Conservation (phyloP, 1,140 invertebrate genomes). For the Aporrectodea caliginosa region DNA sequence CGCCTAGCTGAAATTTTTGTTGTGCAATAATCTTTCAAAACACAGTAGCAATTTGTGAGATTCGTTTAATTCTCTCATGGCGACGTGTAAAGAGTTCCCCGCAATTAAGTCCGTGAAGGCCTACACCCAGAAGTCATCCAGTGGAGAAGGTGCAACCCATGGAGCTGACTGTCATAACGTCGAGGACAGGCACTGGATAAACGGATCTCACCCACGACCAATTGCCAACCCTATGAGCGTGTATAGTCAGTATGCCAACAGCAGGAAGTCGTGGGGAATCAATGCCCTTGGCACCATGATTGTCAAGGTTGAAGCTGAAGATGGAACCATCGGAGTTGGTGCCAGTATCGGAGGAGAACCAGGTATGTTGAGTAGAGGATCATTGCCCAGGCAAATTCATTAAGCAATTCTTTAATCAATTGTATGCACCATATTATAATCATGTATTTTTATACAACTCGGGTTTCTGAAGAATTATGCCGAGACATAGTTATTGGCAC, state of each 20-base stretch:
- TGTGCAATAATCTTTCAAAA: not conserved
- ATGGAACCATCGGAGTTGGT: slow-evolving; percentile 45
- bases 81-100: not conserved
- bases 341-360: slow-evolving; percentile 48
- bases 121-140: not conserved
- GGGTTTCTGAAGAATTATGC: too few species aligned
- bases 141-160: slow-evolving; percentile 19
- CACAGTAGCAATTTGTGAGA: too few species aligned
- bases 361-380: slow-evolving; percentile 29
- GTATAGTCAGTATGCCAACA: slow-evolving; percentile 42
- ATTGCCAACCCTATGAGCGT: slow-evolving; percentile 48
- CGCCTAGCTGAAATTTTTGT: not conserved
- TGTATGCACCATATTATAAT: too few species aligned
- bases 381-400: too few species aligned
- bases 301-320: slow-evolving; percentile 47
- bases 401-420: too few species aligned
- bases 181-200: slow-evolving; percentile 47
- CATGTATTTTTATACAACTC: too few species aligned
- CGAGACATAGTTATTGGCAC: too few species aligned
- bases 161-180: slow-evolving; percentile 51
- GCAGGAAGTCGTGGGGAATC: slow-evolving; percentile 49
- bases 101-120: not conserved
- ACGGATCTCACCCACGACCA: slow-evolving; percentile 40
- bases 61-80: not conserved
- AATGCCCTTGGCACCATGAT: slow-evolving; percentile 47